Evolutionary conservation across 2,797 vertebrate species (phyloP).

Genomic region (Echiichthys vipera): DNA sequence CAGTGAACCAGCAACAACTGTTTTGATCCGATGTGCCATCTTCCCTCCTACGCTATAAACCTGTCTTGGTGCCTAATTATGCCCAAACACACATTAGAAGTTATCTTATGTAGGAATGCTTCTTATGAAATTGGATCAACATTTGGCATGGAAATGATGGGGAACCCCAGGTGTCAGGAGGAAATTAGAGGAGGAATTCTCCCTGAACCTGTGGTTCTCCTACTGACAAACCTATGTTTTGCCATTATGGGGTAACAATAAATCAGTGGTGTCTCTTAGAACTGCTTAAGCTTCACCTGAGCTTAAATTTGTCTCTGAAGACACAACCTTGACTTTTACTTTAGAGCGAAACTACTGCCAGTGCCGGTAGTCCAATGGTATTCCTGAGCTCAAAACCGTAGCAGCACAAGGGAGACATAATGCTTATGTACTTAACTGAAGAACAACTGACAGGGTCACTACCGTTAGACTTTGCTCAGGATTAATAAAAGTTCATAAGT

Average conservation of each 20-base stretch:
- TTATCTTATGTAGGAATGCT: background rate
- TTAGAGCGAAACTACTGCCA: background rate
- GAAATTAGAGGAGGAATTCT: background rate
- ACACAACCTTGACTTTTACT: background rate
- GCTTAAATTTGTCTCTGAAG: background rate
- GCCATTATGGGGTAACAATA: background rate
- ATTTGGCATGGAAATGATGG: background rate
- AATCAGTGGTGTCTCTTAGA: background rate
- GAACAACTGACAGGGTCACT: background rate
- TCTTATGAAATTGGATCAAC: background rate
- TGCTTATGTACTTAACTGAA: slow-evolving; percentile 2
- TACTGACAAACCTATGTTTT: background rate
- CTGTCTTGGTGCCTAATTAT: background rate
- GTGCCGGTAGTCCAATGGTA: background rate
- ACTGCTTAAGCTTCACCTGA: background rate
- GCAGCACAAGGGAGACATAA: slow-evolving; percentile 21
- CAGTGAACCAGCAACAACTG: background rate
- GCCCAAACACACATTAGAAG: background rate
- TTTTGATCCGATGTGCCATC: background rate
- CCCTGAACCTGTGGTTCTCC: background rate
- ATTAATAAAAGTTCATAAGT: background rate
- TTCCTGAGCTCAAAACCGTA: slow-evolving; percentile 10
- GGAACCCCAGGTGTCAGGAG: background rate
- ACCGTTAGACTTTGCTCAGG: background rate
- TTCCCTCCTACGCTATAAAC: background rate